Conservation (phyloP, 2,113 vertebrate species). For the Rhinogobius similis region DNA sequence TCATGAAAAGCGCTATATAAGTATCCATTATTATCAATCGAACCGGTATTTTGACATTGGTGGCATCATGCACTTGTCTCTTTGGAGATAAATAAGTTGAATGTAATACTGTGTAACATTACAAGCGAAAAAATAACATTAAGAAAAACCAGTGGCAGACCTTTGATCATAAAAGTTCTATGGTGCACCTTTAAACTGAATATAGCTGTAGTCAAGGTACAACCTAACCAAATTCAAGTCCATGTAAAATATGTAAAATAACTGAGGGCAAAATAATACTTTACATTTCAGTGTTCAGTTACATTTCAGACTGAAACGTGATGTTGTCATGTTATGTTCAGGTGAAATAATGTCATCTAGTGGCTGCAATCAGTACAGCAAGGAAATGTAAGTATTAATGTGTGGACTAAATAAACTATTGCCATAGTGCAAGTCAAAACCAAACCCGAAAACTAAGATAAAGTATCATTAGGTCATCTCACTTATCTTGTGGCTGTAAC, state of each 20-base stretch:
- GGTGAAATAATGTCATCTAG: constrained; percentile 2
- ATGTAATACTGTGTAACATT: too few relatives aligned
- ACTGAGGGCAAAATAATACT: background rate
- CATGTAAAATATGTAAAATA: background rate
- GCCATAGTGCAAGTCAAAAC: background rate
- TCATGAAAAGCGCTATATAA: too few relatives aligned
- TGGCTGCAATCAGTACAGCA: background rate
- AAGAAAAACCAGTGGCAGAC: too few relatives aligned
- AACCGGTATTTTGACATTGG: too few relatives aligned
- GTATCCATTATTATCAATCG: too few relatives aligned
- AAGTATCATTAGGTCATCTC: background rate
- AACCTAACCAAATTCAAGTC: background rate
- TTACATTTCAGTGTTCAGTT: too few relatives aligned
- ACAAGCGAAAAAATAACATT: too few relatives aligned
- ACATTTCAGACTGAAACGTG: background rate
- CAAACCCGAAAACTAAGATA: background rate
- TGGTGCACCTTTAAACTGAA: too few relatives aligned
- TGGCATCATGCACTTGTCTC: too few relatives aligned
- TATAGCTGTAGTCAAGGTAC: too few relatives aligned
- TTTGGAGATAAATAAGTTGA: too few relatives aligned
- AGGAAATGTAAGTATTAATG: background rate
- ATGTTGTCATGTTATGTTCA: background rate
- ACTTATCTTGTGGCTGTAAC: constrained; percentile 33
- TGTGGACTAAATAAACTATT: background rate
- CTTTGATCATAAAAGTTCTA: too few relatives aligned